These are phyloP conservation scores for Acipenser ruthenus DNA, from an alignment of 2,797 vertebrate species.

Conservation along the genomic window DNA sequence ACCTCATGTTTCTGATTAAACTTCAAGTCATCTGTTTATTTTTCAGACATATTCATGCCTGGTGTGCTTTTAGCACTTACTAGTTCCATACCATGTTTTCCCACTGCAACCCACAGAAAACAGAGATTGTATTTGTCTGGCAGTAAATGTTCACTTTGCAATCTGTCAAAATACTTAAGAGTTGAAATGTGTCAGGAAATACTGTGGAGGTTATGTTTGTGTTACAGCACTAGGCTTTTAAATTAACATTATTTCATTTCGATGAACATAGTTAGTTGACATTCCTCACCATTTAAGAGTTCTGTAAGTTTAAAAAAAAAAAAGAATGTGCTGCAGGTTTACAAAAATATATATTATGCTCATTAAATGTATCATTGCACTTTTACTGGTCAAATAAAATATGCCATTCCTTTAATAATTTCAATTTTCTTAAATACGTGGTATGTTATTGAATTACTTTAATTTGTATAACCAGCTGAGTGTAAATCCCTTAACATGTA, in stretches of 20 bases:
- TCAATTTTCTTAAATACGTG: no score
- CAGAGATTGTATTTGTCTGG: slow-evolving; percentile 65
- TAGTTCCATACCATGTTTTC: slow-evolving; percentile 56
- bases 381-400: no score
- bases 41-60: slow-evolving; percentile 75
- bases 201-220: slow-evolving; percentile 53
- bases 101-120: slow-evolving; percentile 55
- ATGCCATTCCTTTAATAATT: no score
- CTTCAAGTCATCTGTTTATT: slow-evolving; percentile 82
- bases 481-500: not conserved
- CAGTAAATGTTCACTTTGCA: slow-evolving; percentile 49
- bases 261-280: slow-evolving; percentile 7
- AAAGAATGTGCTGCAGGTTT: no score
- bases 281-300: no score
- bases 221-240: slow-evolving; percentile 54
- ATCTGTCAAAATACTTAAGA: slow-evolving; percentile 51
- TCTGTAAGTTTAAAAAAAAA: no score
- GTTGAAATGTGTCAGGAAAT: slow-evolving; percentile 63
- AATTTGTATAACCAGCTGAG: not conserved
- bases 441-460: not conserved
- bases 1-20: slow-evolving; percentile 87
- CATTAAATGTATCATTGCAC: no score
- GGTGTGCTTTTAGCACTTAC: slow-evolving; percentile 73
- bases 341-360: no score
- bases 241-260: slow-evolving; percentile 59